Base-by-base conservation (phyloP, 2,888 invertebrate genomes). In the Galeopsomyia nigrocyanea region DNA sequence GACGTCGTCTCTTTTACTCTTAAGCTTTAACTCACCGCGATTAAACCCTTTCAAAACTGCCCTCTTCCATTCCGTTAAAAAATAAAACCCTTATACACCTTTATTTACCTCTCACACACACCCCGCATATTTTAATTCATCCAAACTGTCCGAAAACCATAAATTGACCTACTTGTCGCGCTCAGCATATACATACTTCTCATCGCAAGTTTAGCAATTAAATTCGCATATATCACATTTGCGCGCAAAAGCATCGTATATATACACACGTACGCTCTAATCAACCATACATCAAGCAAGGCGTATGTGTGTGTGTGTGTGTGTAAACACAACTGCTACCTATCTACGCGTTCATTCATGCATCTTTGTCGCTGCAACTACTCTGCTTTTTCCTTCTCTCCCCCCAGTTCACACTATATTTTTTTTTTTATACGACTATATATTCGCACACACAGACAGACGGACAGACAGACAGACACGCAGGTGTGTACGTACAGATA, bases 361-460 rank as follows among this genome's bases (percentile, higher is more conserved):
- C 57, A 10, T 50, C 39, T 56, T 46, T 21, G 31, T 70, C 31
- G 31, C 68, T 31, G 51, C 21, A 49, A 60, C 62, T 68, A n/a
- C 17, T 51, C 71, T 71, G 71, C 78, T 68, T 62, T 76, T 64
- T 87, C 64, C 87, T 84, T 76, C 88, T 86, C 71, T 64, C 66
- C 74, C 65, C 64, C 75, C 75, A 57, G 55, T 39, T 7, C 39
- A 10, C 39, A 1, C 39, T 10, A 7, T 39, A 39, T 39, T 1
- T 39, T 39, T 39, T 13, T 39, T 39, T 39, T 13, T 39, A 7
- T 3, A 10, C 39, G 26, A 26, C 39, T 10, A 31, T 31, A 31
- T 31, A 39, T 39, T 10, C 13, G 39, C 13, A 10, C 26, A 26
- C 26, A 5, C 26, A 26, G 5, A 26, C 26, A 26, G 3, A 26